Conservation (phyloP, 2,797 vertebrate species). For the Chelonia mydas region DNA sequence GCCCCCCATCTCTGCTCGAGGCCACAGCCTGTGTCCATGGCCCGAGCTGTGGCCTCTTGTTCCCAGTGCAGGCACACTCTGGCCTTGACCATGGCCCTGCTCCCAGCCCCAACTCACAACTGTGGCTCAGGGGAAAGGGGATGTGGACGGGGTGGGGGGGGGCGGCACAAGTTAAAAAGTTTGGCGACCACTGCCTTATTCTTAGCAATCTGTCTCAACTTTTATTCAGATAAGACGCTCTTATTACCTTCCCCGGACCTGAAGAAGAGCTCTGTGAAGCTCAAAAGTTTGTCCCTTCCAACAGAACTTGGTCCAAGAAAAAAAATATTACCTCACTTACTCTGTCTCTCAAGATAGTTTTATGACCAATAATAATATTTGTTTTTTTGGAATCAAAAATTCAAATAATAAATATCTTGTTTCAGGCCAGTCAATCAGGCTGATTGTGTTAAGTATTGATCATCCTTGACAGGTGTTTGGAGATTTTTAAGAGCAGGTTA, state of each 20-base stretch:
- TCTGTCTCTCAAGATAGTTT: conserved; percentile 35
- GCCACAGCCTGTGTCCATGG: too few species aligned
- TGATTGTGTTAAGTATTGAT: neutral
- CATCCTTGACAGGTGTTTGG: neutral
- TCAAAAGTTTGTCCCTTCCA: neutral
- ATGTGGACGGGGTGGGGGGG: too few species aligned
- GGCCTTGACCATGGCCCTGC: too few species aligned
- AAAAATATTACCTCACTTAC: neutral
- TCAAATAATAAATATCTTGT: neutral
- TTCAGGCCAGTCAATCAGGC: conserved; percentile 2
- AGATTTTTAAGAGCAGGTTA: neutral
- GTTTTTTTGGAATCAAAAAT: neutral
- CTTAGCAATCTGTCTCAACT: neutral
- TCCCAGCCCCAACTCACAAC: too few species aligned
- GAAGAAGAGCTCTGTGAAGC: neutral
- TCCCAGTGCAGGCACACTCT: too few species aligned
- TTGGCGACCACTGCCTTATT: too few species aligned
- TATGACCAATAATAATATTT: conserved; percentile 26
- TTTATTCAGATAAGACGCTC: neutral
- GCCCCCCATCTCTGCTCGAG: too few species aligned
- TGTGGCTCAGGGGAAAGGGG: too few species aligned
- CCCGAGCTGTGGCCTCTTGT: too few species aligned
- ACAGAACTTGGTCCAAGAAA: neutral
- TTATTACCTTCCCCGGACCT: too few species aligned
- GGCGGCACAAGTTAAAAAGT: too few species aligned